Evolutionary conservation across 2,113 vertebrate genomes (phyloP).

Genomic region (Thoracochromis brauschi): DNA sequence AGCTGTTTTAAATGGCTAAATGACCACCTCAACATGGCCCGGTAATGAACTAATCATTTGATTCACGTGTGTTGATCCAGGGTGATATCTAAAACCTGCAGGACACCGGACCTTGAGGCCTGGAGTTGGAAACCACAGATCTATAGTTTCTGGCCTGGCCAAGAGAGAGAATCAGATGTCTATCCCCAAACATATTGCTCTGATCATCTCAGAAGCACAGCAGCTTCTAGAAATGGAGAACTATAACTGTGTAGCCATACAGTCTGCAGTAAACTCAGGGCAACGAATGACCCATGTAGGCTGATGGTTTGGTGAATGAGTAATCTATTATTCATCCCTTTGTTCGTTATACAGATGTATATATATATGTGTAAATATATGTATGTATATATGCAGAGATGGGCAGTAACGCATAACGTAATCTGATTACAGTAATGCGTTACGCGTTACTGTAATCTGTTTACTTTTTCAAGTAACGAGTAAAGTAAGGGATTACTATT

Average conservation of each 20-base stretch:
- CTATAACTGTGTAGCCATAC: background rate
- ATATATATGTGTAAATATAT: no score
- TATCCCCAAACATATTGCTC: conserved; percentile 28
- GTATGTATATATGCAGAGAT: no score
- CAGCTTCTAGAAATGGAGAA: conserved; percentile 15
- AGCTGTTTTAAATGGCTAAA: background rate
- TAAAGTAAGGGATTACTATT: no score
- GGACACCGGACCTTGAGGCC: background rate
- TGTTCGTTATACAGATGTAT: background rate
- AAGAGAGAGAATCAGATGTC: conserved; percentile 1
- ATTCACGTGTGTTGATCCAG: background rate
- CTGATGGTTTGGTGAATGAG: conserved; percentile 7
- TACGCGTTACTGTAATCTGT: no score
- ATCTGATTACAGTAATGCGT: no score
- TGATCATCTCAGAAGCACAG: conserved; percentile 15
- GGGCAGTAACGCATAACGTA: no score
- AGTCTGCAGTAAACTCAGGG: conserved; percentile 5
- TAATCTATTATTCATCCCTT: background rate
- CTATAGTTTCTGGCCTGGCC: background rate
- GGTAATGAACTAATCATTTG: background rate
- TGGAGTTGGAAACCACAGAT: background rate
- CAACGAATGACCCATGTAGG: background rate
- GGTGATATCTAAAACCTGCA: background rate
- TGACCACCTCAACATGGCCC: background rate
- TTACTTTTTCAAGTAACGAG: no score